Base-by-base conservation (phyloP, 2,888 invertebrate species). In the Watsonalla binaria region DNA sequence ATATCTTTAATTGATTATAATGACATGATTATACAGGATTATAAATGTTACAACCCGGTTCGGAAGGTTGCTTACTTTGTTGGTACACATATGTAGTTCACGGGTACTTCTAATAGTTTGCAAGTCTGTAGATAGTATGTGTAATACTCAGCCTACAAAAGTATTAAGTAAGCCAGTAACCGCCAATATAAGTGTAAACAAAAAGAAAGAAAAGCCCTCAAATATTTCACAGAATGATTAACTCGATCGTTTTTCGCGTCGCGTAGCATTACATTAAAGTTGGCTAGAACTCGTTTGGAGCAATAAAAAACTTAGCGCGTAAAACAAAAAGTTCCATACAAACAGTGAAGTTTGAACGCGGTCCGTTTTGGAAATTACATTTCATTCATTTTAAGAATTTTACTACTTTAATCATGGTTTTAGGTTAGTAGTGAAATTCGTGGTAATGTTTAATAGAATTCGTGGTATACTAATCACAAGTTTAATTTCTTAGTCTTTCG, bases 231-330 rank as follows among this genome's bases (percentile, higher is more conserved):
- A 54, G 51, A 56, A 55, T 55, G 57, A 56, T 56, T 60, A 55
- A 55, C 53, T 33, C 46, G 52, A 58, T 58, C 57, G 58, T 62
- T 58, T 57, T 54, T 57, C 56, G 58, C 59, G 57, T 53, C 59
- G 53, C 58, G 57, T 56, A 56, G 59, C 61, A 59, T 51, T 51
- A 34, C 34, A 58, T 52, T 52, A 51, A 54, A 58, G 35, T 42
- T 59, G 47, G 46, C 14, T 51, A 15, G 37, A 60, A 62, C 62
- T 57, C 58, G 52, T 61, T 61, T 49, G 33, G n/a, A 42, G 47
- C 42, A 62, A 61, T 58, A 62, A 53, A 49, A 62, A 62, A 61
- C 58, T 62, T 65, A 55, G 39, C n/a, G 55, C 53, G 56, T 65
- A 51, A 61, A 58, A 65, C 47, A 58, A 65, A 62, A 62, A 55